A percentile compares a stretch with the other conserved stretches of the same genome.
These are phyloP conservation scores for Chironomus tentans DNA, from an alignment of 2,888 invertebrate genomes.

Conservation along the genomic window DNA sequence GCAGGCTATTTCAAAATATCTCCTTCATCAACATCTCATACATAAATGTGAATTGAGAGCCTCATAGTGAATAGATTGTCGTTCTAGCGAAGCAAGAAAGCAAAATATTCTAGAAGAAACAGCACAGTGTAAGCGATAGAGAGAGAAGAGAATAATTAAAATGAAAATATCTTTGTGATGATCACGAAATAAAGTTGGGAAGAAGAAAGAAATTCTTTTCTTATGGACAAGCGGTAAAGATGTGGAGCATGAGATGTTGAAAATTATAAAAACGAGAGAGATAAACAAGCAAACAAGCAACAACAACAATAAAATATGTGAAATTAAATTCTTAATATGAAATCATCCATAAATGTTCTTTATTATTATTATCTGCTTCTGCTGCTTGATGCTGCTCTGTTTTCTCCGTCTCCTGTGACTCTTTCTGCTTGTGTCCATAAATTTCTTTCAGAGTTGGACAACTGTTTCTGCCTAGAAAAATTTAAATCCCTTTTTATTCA, in stretches of 20 bases:
- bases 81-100: slow-evolving; percentile 7
- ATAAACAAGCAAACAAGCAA: too few species aligned
- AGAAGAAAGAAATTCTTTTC: too few species aligned
- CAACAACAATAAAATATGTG: not conserved
- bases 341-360: not conserved
- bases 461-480: too few species aligned
- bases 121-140: not conserved
- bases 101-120: not conserved
- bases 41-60: not conserved
- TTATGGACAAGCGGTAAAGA: not conserved
- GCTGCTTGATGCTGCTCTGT: too few species aligned
- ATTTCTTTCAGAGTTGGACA: too few species aligned
- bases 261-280: not conserved
- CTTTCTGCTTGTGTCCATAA: too few species aligned
- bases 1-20: not conserved
- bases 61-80: slow-evolving; percentile 12
- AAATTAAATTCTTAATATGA: slow-evolving; percentile 23
- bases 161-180: not conserved
- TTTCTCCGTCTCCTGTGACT: too few species aligned
- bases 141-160: not conserved
- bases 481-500: too few species aligned
- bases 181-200: not conserved
- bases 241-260: not conserved
- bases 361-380: not conserved
- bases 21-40: not conserved